These are phyloP conservation scores for Trichechus manatus DNA, from an alignment of 2,113 vertebrate genomes.

Conservation along the genomic window DNA sequence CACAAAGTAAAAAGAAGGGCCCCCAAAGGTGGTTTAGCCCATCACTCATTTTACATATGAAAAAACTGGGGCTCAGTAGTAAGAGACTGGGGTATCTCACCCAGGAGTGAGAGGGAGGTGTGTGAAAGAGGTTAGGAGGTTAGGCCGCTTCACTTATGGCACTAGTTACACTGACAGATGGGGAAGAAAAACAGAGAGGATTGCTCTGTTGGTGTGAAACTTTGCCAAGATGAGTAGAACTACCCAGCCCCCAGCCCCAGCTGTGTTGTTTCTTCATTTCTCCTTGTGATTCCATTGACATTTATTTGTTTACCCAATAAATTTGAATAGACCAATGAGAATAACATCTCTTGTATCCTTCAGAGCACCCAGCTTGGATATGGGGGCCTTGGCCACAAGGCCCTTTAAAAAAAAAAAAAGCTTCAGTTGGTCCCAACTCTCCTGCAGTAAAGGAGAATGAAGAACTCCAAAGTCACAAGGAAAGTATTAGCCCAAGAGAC, in stretches of 20 bases:
- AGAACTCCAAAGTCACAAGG: too few species aligned
- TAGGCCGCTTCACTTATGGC: background rate
- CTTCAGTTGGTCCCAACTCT: too few species aligned
- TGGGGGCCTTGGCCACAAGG: background rate
- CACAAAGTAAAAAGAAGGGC: background rate
- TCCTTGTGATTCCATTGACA: slow-evolving; percentile 6
- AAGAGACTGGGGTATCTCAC: background rate
- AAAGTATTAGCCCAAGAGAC: too few species aligned
- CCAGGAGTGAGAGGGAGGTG: background rate
- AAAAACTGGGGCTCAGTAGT: background rate
- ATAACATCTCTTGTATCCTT: background rate
- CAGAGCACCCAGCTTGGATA: background rate
- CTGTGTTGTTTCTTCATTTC: background rate
- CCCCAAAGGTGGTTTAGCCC: background rate
- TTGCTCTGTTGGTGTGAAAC: background rate
- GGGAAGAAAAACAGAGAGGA: background rate
- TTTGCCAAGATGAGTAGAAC: background rate
- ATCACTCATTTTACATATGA: background rate
- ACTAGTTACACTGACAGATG: background rate
- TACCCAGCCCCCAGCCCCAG: background rate
- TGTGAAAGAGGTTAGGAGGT: background rate
- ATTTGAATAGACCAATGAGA: background rate
- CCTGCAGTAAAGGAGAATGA: too few species aligned
- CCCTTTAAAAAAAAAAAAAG: background rate
- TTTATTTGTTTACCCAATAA: background rate